These are phyloP conservation scores for Hypsibius dujardini DNA, from an alignment of 1,140 invertebrate genomes.

Conservation along the genomic window DNA sequence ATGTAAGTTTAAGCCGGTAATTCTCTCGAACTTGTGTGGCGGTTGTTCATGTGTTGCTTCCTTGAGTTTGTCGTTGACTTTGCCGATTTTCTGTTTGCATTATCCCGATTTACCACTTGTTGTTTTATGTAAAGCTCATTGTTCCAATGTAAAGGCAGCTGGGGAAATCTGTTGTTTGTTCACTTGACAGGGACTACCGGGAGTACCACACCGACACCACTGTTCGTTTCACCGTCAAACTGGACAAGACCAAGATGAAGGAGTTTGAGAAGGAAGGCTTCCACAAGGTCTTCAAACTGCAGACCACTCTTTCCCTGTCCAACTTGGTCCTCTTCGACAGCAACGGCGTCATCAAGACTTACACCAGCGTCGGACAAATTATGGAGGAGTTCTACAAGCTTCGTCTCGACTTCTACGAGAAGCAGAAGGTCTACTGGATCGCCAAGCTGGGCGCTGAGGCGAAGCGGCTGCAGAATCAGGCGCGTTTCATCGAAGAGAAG, in stretches of 20 bases:
- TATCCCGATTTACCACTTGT: too few relatives aligned
- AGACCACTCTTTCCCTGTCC: conserved; percentile 52
- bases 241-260: conserved; percentile 57
- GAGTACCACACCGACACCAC: conserved; percentile 92
- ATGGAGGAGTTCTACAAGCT: conserved; percentile 65
- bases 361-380: conserved; percentile 59
- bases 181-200: conserved; percentile 57
- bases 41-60: conserved; percentile 18
- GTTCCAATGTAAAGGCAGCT: conserved; percentile 7
- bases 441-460: conserved; percentile 79
- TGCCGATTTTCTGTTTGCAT: not conserved
- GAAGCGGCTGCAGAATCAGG: conserved; percentile 73
- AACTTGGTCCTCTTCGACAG: conserved; percentile 80
- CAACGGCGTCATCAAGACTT: conserved; percentile 63
- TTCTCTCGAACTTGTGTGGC: too few relatives aligned
- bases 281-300: conserved; percentile 86
- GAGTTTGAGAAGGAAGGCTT: conserved; percentile 63
- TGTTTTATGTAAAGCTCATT: conserved; percentile 17
- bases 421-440: conserved; percentile 72
- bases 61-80: not conserved
- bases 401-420: conserved; percentile 60
- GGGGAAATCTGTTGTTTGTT: conserved; percentile 29
- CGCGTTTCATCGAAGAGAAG: conserved; percentile 89
- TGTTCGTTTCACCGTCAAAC: conserved; percentile 69
- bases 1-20: conserved; percentile 32